Evolutionary conservation across 2,113 vertebrate species (phyloP).

Genomic region (Rhadina sibilatrix): DNA sequence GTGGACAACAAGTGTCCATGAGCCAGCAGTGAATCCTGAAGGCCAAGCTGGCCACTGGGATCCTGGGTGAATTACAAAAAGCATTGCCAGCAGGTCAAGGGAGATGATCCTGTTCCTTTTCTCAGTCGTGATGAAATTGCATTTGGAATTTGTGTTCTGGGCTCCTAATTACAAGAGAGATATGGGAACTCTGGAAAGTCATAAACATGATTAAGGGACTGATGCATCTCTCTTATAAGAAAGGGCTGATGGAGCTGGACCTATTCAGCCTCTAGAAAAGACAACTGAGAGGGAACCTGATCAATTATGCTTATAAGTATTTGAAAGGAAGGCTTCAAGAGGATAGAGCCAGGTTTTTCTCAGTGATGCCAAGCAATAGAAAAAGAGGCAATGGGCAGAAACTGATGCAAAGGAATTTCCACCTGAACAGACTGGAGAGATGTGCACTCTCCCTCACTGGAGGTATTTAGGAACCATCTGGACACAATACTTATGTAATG

Average conservation of each 20-base stretch:
- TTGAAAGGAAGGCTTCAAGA: neutral
- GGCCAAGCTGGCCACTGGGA: neutral
- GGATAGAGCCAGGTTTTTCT: neutral
- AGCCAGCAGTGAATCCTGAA: too few relatives aligned
- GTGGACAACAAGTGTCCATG: neutral
- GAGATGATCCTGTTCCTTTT: too few relatives aligned
- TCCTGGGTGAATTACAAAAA: neutral
- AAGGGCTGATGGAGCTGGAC: neutral
- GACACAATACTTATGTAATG: neutral
- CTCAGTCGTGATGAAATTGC: neutral
- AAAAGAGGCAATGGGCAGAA: neutral
- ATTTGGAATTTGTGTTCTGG: neutral
- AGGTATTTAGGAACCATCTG: neutral
- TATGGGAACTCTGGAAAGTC: neutral
- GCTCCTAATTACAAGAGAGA: neutral
- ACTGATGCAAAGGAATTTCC: neutral
- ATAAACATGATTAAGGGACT: neutral
- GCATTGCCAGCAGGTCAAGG: neutral
- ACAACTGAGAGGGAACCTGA: neutral
- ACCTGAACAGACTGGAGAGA: neutral
- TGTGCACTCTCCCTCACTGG: neutral
- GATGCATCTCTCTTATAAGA: too few relatives aligned
- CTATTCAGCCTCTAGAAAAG: neutral
- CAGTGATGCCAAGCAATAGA: neutral
- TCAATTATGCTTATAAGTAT: neutral